Conservation (phyloP, 2,797 vertebrate species). For the Pseudochaenichthys georgianus region DNA sequence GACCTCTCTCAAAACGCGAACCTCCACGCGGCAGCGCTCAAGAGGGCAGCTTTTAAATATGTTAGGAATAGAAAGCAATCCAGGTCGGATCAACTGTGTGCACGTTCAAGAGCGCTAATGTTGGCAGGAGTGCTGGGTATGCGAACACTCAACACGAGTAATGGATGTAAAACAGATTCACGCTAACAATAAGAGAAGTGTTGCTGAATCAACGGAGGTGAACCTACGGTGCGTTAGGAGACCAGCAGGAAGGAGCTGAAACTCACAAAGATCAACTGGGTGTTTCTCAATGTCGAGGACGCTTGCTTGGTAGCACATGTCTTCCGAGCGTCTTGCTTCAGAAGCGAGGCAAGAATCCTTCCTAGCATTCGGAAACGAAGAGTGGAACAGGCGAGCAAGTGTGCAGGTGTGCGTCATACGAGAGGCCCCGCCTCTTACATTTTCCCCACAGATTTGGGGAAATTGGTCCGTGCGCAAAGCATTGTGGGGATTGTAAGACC, state of each 20-base stretch:
- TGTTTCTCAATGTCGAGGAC: too few species aligned
- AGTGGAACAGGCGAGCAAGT: too few species aligned
- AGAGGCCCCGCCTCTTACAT: too few species aligned
- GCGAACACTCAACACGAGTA: neutral
- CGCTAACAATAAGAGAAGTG: neutral
- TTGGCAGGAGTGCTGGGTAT: neutral
- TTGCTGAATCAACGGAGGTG: neutral
- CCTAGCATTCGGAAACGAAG: too few species aligned
- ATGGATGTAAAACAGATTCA: neutral
- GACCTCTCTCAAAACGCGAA: neutral
- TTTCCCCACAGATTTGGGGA: too few species aligned
- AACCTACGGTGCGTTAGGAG: neutral
- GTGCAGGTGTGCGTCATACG: too few species aligned
- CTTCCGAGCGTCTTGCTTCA: too few species aligned
- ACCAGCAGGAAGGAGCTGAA: neutral
- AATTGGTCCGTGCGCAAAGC: too few species aligned
- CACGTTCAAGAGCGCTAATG: conserved; percentile 5
- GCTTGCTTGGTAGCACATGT: too few species aligned
- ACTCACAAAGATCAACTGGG: neutral
- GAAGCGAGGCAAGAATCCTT: too few species aligned
- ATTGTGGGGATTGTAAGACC: too few species aligned
- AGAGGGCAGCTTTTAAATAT: conserved; percentile 10
- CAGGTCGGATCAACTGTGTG: neutral
- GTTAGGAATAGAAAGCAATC: neutral
- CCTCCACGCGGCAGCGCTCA: too few species aligned